A percentile compares a stretch with the other conserved stretches of the same genome.
phyloP scores from a whole-genome alignment of 64 coral and sea anemone species.

The Actinia tenebrosa region DNA sequence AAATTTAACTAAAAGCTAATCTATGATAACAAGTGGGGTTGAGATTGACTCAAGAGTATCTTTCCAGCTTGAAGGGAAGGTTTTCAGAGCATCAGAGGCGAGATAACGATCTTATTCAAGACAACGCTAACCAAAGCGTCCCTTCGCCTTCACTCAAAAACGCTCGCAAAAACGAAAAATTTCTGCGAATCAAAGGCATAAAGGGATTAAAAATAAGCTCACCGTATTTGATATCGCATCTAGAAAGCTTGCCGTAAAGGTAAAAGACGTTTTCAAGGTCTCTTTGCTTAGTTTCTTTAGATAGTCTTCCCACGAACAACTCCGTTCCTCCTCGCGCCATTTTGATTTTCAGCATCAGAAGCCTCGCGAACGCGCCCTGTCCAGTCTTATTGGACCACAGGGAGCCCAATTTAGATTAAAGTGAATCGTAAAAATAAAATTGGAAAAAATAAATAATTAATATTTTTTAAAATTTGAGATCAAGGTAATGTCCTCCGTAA shows the following conservation, averaged over 20 bases:
- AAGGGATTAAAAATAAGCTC: not conserved
- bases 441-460: too few relatives aligned
- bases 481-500: too few relatives aligned
- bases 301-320: conserved; percentile 64
- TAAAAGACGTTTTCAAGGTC: conserved; percentile 61
- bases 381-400: too few relatives aligned
- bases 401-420: too few relatives aligned
- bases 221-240: conserved; percentile 60
- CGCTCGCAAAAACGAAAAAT: not conserved
- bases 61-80: too few relatives aligned
- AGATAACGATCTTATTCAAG: not conserved
- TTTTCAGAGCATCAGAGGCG: not conserved
- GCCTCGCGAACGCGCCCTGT: not conserved
- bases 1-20: too few relatives aligned
- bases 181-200: not conserved
- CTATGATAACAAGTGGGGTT: too few relatives aligned
- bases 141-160: not conserved
- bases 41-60: too few relatives aligned
- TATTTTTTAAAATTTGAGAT: too few relatives aligned
- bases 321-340: conserved; percentile 49
- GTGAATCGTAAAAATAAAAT: too few relatives aligned
- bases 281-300: conserved; percentile 54
- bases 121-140: not conserved
- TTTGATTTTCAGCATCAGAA: conserved; percentile 23
- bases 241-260: conserved; percentile 47